phyloP scores from a whole-genome alignment of 2,888 invertebrate genomes.

The Campaea margaritaria region DNA sequence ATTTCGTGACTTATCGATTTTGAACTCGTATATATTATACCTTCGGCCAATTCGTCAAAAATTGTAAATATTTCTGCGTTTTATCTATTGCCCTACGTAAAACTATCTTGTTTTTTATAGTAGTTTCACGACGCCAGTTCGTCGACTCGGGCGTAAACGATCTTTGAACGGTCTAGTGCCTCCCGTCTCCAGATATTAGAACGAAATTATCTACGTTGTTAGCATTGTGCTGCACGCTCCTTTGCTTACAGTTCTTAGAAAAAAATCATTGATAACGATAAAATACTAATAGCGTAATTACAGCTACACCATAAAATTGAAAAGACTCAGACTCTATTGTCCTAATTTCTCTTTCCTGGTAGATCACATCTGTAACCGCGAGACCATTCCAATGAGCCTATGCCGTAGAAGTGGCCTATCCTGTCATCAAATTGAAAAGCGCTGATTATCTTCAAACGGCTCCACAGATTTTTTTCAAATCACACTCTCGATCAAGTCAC shows the following conservation, averaged over 20 bases:
- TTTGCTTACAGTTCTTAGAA: neutral
- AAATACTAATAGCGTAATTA: neutral
- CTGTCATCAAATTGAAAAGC: no score
- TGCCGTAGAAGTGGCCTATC: no score
- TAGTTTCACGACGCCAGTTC: constrained; percentile 25
- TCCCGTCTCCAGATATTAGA: constrained; percentile 13
- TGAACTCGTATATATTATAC: no score
- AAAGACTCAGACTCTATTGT: no score
- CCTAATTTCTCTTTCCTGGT: no score
- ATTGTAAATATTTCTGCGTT: neutral
- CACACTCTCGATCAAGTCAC: no score
- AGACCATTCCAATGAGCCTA: no score
- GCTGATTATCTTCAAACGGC: no score
- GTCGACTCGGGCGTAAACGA: constrained; percentile 29
- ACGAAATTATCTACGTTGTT: neutral
- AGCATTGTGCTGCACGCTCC: neutral
- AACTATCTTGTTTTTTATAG: constrained; percentile 26
- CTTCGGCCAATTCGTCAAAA: neutral
- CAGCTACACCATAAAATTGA: no score
- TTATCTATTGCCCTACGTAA: constrained; percentile 12
- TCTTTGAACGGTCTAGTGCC: constrained; percentile 26
- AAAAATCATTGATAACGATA: neutral
- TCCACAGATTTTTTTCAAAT: no score
- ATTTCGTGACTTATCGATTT: constrained; percentile 10
- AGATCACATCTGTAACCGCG: no score